These are phyloP conservation scores for Pharmacophagus antenor DNA, from an alignment of 2,888 invertebrate genomes.

Conservation along the genomic window DNA sequence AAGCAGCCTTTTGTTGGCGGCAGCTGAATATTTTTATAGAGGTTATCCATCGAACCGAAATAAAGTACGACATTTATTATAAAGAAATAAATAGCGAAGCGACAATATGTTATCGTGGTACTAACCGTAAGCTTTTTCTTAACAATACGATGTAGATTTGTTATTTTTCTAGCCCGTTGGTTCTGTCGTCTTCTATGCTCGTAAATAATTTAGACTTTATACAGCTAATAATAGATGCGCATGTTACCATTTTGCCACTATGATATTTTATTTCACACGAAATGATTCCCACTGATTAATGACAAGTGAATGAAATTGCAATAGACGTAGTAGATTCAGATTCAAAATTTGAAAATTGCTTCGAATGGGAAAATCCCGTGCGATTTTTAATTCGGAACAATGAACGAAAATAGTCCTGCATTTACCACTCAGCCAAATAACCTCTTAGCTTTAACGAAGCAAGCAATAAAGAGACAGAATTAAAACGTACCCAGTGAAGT, in stretches of 20 bases:
- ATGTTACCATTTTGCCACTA: no score
- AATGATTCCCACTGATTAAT: not conserved
- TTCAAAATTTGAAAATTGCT: conserved; percentile 12
- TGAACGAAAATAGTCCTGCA: conserved; percentile 35
- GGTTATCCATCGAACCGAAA: conserved; percentile 55
- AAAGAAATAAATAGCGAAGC: conserved; percentile 31
- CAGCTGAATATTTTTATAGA: conserved; percentile 73
- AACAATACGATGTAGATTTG: not conserved
- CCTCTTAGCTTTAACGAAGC: conserved; percentile 72
- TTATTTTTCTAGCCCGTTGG: not conserved
- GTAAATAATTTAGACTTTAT: not conserved
- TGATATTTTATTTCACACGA: not conserved
- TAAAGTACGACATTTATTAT: conserved; percentile 45
- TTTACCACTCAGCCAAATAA: conserved; percentile 62
- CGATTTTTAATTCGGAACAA: conserved; percentile 27
- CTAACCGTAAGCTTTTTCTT: not conserved
- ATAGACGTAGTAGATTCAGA: not conserved
- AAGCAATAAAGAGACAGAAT: conserved; percentile 60
- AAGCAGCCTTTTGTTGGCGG: conserved; percentile 60
- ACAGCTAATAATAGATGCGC: no score
- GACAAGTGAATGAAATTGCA: not conserved
- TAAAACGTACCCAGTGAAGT: conserved; percentile 63
- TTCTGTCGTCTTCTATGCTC: not conserved
- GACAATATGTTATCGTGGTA: conserved; percentile 7
- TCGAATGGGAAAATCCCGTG: conserved; percentile 8